Percentiles rank a stretch among this genome's conserved stretches.
These are phyloP conservation scores for Phyllotreta striolata DNA, from an alignment of 2,888 invertebrate species.

Conservation along the genomic window DNA sequence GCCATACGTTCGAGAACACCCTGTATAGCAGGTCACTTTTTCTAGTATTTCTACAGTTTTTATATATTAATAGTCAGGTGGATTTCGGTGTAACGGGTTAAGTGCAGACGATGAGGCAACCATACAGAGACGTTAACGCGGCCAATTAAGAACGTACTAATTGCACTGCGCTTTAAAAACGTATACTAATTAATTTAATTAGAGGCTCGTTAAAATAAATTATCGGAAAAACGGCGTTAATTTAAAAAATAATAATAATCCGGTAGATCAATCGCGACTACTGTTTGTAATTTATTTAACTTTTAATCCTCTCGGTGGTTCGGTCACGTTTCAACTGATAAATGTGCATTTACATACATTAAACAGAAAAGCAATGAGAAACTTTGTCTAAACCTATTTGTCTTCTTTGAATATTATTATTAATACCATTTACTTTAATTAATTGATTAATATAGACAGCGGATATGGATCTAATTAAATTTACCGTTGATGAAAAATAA, in stretches of 20 bases:
- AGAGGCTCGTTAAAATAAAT: conserved; percentile 14
- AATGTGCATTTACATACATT: neutral
- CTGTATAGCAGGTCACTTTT: no score
- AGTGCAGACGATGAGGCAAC: conserved; percentile 2
- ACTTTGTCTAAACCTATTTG: conserved; percentile 1
- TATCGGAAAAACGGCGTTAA: conserved; percentile 7
- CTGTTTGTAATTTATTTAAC: neutral
- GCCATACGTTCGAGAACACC: no score
- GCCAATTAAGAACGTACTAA: conserved; percentile 14
- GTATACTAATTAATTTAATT: conserved; percentile 10
- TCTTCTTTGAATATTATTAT: conserved; percentile 8
- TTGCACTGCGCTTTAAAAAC: conserved; percentile 1
- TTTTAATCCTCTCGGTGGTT: neutral
- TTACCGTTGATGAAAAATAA: neutral
- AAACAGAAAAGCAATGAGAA: neutral
- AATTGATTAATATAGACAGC: conserved; percentile 1
- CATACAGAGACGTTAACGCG: conserved; percentile 4
- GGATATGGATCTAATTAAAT: neutral
- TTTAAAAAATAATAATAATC: conserved; percentile 9
- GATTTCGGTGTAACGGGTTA: conserved; percentile 5
- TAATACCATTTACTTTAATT: conserved; percentile 8
- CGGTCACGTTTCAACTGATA: conserved; percentile 6
- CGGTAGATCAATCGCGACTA: neutral
- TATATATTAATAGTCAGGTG: conserved; percentile 1
- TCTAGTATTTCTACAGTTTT: no score